Percentiles rank a stretch among this genome's conserved stretches.
Conservation (phyloP, 2,888 invertebrate species). For the Blastobasis adustella region DNA sequence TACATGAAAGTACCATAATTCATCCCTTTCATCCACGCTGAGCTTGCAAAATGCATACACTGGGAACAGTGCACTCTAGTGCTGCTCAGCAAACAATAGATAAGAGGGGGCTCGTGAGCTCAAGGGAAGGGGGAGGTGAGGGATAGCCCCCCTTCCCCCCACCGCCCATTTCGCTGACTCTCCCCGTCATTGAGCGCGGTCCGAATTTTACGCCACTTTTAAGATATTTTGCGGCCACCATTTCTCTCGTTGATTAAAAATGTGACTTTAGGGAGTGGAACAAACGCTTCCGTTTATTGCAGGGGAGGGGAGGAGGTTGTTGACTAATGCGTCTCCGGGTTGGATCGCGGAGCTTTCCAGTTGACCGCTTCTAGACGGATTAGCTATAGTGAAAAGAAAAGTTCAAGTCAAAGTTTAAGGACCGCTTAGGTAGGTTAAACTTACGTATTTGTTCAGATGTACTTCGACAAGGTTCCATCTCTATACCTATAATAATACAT, state of each 20-base stretch:
- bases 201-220: constrained; percentile 7
- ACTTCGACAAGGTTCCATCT: too few species aligned
- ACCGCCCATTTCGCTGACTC: too few species aligned
- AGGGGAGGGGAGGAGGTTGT: too few species aligned
- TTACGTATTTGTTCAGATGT: too few species aligned
- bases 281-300: not conserved
- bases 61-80: constrained; percentile 18
- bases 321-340: too few species aligned
- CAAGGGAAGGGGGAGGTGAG: constrained; percentile 19
- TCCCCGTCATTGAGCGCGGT: constrained; percentile 1
- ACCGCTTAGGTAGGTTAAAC: too few species aligned
- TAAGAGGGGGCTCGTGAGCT: constrained; percentile 26
- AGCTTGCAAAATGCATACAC: constrained; percentile 17
- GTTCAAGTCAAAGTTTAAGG: too few species aligned
- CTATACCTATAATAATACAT: too few species aligned
- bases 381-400: too few species aligned
- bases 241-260: constrained; percentile 5
- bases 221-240: constrained; percentile 2
- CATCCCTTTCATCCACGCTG: constrained; percentile 1
- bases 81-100: constrained; percentile 40
- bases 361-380: too few species aligned
- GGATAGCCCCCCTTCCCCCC: constrained; percentile 9
- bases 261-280: not conserved
- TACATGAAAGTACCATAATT: not conserved
- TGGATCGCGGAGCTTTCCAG: too few species aligned